Conservation (phyloP, 64 coral and sea anemone genomes). For the Dendrophyllia cribrosa region DNA sequence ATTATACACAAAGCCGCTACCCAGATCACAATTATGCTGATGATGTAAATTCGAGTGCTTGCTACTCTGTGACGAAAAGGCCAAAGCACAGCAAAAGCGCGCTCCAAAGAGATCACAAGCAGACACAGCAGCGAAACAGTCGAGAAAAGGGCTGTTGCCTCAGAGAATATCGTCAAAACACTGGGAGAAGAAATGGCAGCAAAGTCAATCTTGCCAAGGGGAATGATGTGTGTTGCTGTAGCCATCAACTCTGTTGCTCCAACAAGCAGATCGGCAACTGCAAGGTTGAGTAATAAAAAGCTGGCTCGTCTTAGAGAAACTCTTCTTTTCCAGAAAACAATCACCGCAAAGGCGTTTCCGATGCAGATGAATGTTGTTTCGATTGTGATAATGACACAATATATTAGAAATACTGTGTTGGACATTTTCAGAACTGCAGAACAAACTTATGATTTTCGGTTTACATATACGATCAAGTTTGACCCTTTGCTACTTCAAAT, state of each 20-base stretch:
- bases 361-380: neutral
- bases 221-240: neutral
- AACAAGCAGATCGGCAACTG: neutral
- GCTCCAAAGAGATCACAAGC: conserved; percentile 12
- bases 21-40: neutral
- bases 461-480: no score
- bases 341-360: neutral
- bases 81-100: conserved; percentile 2
- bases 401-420: neutral
- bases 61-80: conserved; percentile 12
- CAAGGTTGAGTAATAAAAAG: neutral
- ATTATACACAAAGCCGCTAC: neutral
- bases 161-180: neutral
- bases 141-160: neutral
- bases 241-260: neutral
- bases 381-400: neutral
- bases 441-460: no score
- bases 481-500: no score
- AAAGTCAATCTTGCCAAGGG: neutral
- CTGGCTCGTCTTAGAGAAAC: neutral
- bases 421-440: neutral
- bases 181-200: no score
- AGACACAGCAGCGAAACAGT: neutral
- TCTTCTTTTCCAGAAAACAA: conserved; percentile 2
- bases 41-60: neutral